Base-by-base conservation (phyloP, 2,113 vertebrate genomes). In the Serinus canaria region DNA sequence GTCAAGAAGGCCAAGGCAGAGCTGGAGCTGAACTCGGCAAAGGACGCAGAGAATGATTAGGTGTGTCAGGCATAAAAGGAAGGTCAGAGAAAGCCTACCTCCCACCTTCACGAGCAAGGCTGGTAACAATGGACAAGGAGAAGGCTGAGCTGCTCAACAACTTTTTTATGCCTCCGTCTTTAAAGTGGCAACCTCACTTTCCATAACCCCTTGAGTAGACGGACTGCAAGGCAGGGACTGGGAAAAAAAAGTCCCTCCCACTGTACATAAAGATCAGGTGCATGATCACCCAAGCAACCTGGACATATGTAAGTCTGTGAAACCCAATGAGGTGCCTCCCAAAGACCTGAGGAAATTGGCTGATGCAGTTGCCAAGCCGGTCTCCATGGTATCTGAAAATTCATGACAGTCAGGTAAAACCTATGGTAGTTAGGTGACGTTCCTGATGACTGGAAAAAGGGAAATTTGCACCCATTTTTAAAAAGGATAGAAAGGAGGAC, bases 321-420 rank as follows among this genome's bases (percentile, higher is more conserved):
- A 30, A 83, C 10, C 15, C 9, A 46, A 2, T 17, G 39, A 25
- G 39, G 25, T 41, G 7, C 20, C 18, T 19, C 8, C 24, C 2
- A 3, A 33, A 41, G 11, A 41, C n/a, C 46, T 41, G 30, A 24
- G 18, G 13, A 37, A 46, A 41, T 1, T 41, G 53, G 6, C 13
- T 75, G n/a, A 31, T 30, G 28, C 10, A 46, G 23, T 2, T 89
- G 33, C n/a, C 24, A 31, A 55, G 14, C 8, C 0, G 0, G 11
- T 53, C 7, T 75, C 69, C 13, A 39, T 14, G 23, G 21, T 30
- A 30, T 21, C 21, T 52, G 46, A 39, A 52, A 89, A 74, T 13
- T 59, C 44, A 28, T 8, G 37, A 37, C 3, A 23, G 12, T 27
- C 33, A 50, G 18, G 22, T 58, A 18, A 66, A 76, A 50, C 12